Base-by-base conservation (phyloP, 2,888 invertebrate species). In the Melanargia galathea region DNA sequence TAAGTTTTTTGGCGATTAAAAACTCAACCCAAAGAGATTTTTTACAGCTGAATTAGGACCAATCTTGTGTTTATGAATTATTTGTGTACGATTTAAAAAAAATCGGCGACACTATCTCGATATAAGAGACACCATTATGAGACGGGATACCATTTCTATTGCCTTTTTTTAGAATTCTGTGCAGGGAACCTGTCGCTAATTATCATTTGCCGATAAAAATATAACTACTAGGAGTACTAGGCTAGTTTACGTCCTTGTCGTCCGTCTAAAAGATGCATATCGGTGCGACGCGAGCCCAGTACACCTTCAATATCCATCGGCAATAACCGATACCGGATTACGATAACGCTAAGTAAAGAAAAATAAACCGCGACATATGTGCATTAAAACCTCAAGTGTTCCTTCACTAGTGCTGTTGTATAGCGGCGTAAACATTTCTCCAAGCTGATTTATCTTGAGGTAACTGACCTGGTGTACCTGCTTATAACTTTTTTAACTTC, bases 371-470 rank as follows among this genome's bases (percentile, higher is more conserved):
- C 54, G 51, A 54, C 49, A 46, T 45, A 46, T 57, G 68, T 69
- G 67, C 11, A 46, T 18, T 33, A 2, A 1, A 24, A 7, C 5
- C 64, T 68, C 45, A 38, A 33, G n/a, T 60, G 58, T 63, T 68
- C 69, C 60, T 45, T 60, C 24, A 45, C 54, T 46, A n/a, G n/a
- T n/a, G 64, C 60, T 66, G 63, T 52, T 48, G 67, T 45, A 30
- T 3, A 13, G 65, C 45, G 68, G 62, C 38, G 66, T 51, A 64
- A 48, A 75, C 75, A 79, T 71, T 70, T 69, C 70, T 78, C 73
- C 89, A 89, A 90, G 83, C 90, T 87, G 90, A 74, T 83, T 88
- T 76, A 63, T 60, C 73, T 84, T 65, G 84, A 90, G 89, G 88
- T 90, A 73, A 75, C 78, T 69, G 70, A 67, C 60, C 69, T 48